phyloP scores from a whole-genome alignment of 2,113 vertebrate genomes.

The Aspidoscelis tigris region DNA sequence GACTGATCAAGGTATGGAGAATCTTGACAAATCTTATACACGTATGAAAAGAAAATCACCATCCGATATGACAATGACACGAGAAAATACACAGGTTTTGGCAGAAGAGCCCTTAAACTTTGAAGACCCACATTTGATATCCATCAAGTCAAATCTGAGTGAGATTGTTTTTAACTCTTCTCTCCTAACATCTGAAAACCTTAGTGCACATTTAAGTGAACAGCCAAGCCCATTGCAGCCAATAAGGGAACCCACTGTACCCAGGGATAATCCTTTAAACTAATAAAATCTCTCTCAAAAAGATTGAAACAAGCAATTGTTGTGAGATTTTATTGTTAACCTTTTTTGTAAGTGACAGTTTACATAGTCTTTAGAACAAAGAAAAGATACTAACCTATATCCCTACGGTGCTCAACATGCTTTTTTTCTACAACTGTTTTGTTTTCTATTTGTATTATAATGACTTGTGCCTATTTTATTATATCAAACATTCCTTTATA shows the following conservation, averaged over 20 bases:
- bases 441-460: slow-evolving; percentile 80
- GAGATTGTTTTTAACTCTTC: slow-evolving; percentile 82
- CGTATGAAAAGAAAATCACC: slow-evolving; percentile 95
- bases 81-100: slow-evolving; percentile 85
- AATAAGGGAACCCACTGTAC: slow-evolving; percentile 60
- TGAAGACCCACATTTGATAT: slow-evolving; percentile 83
- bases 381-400: slow-evolving; percentile 66
- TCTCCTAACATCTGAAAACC: slow-evolving; percentile 78
- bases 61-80: slow-evolving; percentile 88
- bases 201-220: slow-evolving; percentile 75
- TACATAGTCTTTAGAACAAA: slow-evolving; percentile 75
- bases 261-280: slow-evolving; percentile 67
- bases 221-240: slow-evolving; percentile 67
- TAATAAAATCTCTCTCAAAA: slow-evolving; percentile 58
- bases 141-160: slow-evolving; percentile 84
- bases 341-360: slow-evolving; percentile 75
- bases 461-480: slow-evolving; percentile 78
- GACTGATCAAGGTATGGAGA: slow-evolving; percentile 90
- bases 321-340: slow-evolving; percentile 68
- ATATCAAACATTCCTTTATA: slow-evolving; percentile 79
- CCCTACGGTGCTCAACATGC: slow-evolving; percentile 87
- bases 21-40: slow-evolving; percentile 90
- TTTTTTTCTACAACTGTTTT: slow-evolving; percentile 76
- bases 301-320: slow-evolving; percentile 62
- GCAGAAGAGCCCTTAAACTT: slow-evolving; percentile 80